Evolutionary conservation across 2,888 invertebrate genomes (phyloP), one percentile per base, ranked within the genome.

Genomic region (Tipula lateralis): DNA sequence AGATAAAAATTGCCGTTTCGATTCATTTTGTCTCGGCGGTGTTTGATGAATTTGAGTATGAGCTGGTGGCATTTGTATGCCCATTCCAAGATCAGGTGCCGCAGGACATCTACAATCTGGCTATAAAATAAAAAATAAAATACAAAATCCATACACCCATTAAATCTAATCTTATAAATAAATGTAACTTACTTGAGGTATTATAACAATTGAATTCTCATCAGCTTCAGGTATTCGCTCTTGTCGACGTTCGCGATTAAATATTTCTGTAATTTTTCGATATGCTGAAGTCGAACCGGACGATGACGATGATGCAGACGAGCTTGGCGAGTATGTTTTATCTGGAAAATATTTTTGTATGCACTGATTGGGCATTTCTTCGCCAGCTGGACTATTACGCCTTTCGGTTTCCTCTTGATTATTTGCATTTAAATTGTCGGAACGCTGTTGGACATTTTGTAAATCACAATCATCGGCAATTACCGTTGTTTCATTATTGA

Each of bases 1-100:
- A 0, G 96, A 94, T 29, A 96, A 90, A 89, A 96, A 96, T 89
- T 96, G 96, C 85, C 95, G 92, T 81, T 95, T 92, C 0, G 94
- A 92, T 87, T 95, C 95, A 1, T 91, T 87, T 85, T 92, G 91
- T 0, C 92, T 88, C n/a, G 89, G 90, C 89, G 86, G 91, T 85
- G 86, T 91, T 86, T 86, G 91, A 87, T 87, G 90, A 86, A 88
- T 88, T 87, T 88, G 91, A 19, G 88, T 90, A 84, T 90, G 91
- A n/a, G 90, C 90, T 29, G 90, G 89, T 44, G 90, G 90, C 87
- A 90, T 89, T 87, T 91, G 89, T 34, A 90, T 89, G 85, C 92
- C 91, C 88, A 91, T 91, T 36, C 92, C 92, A 36, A 93, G 88
- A 88, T 93, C 93, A 0, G 92, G 92, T 4, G 92, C 91, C 16